phyloP scores from a whole-genome alignment of 2,888 invertebrate species.

The Chrysodeixis includens region DNA sequence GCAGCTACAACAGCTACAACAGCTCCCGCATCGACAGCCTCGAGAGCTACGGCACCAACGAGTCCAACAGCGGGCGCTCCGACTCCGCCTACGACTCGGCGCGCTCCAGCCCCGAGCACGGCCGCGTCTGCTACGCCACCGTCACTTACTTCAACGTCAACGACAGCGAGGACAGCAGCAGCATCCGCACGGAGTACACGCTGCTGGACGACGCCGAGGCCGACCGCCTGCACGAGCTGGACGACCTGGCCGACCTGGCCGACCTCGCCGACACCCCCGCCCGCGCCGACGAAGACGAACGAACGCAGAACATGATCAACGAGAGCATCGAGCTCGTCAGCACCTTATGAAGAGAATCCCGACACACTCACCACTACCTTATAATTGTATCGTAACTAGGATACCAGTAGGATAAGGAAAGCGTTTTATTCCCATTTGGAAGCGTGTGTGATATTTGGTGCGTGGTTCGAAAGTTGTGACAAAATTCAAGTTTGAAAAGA shows the following conservation, averaged over 20 bases:
- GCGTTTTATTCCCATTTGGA: conserved; percentile 40
- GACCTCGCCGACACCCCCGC: not conserved
- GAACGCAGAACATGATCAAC: conserved; percentile 82
- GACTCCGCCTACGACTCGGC: conserved; percentile 86
- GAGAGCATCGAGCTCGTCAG: conserved; percentile 84
- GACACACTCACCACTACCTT: conserved; percentile 8
- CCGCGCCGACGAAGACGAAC: conserved; percentile 73
- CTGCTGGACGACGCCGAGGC: conserved; percentile 77
- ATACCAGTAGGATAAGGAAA: conserved; percentile 7
- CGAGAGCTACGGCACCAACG: conserved; percentile 71
- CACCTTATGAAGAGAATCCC: conserved; percentile 75
- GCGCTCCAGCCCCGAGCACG: conserved; percentile 76
- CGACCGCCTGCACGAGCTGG: conserved; percentile 57
- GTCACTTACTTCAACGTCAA: conserved; percentile 85
- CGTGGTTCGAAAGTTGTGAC: conserved; percentile 50
- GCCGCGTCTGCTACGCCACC: conserved; percentile 80
- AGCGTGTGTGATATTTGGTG: conserved; percentile 57
- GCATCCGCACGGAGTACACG: conserved; percentile 84
- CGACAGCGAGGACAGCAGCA: conserved; percentile 84
- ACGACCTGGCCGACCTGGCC: conserved; percentile 62
- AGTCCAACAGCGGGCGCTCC: conserved; percentile 69
- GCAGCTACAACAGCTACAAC: conserved; percentile 77
- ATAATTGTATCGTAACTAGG: conserved; percentile 16
- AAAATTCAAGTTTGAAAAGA: conserved; percentile 29
- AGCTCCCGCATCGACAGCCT: conserved; percentile 78